Percentiles rank a stretch among this genome's conserved stretches.
Conservation (phyloP, 30 jellyfish, hydroid and myxozoan genomes). For the Hydractinia symbiolongicarpus region DNA sequence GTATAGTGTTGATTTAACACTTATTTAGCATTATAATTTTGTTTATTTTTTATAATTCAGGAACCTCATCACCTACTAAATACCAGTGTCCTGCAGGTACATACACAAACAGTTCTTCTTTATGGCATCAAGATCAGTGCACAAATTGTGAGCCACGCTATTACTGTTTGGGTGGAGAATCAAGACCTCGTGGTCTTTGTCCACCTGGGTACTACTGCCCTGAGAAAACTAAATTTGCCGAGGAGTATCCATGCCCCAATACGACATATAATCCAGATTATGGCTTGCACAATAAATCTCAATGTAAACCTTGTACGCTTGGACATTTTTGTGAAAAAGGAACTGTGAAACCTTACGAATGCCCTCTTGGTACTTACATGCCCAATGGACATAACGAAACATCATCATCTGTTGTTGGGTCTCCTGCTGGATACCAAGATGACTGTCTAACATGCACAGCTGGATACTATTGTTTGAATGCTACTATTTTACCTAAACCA, state of each 20-base stretch:
- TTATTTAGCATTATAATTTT: too few relatives aligned
- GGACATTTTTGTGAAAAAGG: conserved; percentile 97
- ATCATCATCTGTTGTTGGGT: conserved; percentile 47
- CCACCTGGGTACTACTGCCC: conserved; percentile 95
- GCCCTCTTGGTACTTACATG: conserved; percentile 96
- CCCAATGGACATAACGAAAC: conserved; percentile 86
- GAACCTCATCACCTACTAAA: conserved; percentile 88
- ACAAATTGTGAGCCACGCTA: conserved; percentile 69
- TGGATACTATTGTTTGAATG: conserved; percentile 84
- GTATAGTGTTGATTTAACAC: too few relatives aligned
- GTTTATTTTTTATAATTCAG: conserved; percentile 3
- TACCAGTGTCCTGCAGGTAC: conserved; percentile 98
- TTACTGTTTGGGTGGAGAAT: conserved; percentile 96
- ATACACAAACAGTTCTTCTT: conserved; percentile 61
- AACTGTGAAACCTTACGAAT: conserved; percentile 72
- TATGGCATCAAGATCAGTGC: conserved; percentile 69
- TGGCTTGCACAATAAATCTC: conserved; percentile 38
- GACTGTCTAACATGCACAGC: conserved; percentile 84
- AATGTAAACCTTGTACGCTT: conserved; percentile 74
- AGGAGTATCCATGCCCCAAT: conserved; percentile 83
- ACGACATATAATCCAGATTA: conserved; percentile 75
- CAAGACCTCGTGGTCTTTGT: conserved; percentile 70
- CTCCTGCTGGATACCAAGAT: conserved; percentile 87
- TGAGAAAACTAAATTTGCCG: conserved; percentile 74
- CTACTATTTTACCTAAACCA: conserved; percentile 73